Percentiles rank a stretch among this genome's conserved stretches.
These are phyloP conservation scores for Salvelinus sp. DNA, from an alignment of 2,113 vertebrate species.

Conservation along the genomic window DNA sequence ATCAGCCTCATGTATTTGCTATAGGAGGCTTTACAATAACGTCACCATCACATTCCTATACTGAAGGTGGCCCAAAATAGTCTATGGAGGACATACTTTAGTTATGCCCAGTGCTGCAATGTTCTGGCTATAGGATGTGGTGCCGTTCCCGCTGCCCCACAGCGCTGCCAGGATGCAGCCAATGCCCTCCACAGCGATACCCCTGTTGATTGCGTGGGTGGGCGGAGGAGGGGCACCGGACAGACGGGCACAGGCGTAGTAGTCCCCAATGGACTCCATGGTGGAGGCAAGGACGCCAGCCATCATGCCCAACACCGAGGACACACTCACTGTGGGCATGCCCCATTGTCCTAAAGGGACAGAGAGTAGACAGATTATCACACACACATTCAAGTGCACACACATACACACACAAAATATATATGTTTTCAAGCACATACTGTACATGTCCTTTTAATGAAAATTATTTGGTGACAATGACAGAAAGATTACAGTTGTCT, in stretches of 20 bases:
- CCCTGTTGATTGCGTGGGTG: conserved; percentile 77
- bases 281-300: conserved; percentile 77
- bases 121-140: conserved; percentile 82
- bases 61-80: background rate
- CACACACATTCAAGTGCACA: background rate
- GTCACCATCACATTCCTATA: no score
- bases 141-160: conserved; percentile 80
- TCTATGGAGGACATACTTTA: conserved; percentile 63
- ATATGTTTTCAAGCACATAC: background rate
- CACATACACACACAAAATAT: background rate
- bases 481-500: no score
- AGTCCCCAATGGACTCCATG: conserved; percentile 81
- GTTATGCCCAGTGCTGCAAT: conserved; percentile 80
- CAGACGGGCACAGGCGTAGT: conserved; percentile 76
- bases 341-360: conserved; percentile 76
- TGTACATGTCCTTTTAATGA: no score
- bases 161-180: conserved; percentile 77
- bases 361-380: background rate
- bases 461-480: no score
- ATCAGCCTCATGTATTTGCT: no score
- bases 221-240: conserved; percentile 78
- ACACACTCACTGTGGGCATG: conserved; percentile 73
- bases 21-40: no score
- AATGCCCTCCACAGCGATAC: conserved; percentile 76
- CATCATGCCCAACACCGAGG: conserved; percentile 78